A percentile compares a stretch with the other conserved stretches of the same genome.
Evolutionary conservation across 2,797 vertebrate species (phyloP).

Genomic region (Enteromius radiatus): DNA sequence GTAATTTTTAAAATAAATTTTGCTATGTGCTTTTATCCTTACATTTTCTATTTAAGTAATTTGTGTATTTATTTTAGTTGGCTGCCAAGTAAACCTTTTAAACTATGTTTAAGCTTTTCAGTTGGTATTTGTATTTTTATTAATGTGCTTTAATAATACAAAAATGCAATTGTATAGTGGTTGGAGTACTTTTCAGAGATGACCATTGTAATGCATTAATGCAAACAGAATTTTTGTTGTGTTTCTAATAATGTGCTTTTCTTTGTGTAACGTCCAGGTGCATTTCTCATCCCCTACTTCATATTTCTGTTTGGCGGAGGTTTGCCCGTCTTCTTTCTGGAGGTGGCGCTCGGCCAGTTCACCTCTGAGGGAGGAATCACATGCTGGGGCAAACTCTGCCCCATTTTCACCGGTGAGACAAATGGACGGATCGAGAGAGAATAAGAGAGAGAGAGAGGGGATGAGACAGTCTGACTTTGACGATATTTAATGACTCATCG

Average conservation of each 20-base stretch:
- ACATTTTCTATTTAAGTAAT: background rate
- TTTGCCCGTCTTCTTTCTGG: constrained; percentile 97
- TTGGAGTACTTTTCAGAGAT: background rate
- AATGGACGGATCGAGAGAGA: background rate
- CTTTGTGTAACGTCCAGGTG: constrained; percentile 78
- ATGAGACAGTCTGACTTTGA: background rate
- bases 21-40: background rate
- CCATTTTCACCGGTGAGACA: constrained; percentile 95
- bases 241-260: background rate
- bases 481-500: constrained; percentile 11
- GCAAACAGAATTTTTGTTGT: background rate
- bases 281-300: constrained; percentile 98
- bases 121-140: background rate
- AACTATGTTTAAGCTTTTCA: background rate
- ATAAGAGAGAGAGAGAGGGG: background rate
- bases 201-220: background rate
- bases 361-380: constrained; percentile 99
- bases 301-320: constrained; percentile 99
- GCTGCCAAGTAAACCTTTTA: background rate
- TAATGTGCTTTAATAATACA: background rate
- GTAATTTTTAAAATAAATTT: background rate
- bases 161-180: background rate
- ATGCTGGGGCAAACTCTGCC: constrained; percentile 98
- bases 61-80: background rate
- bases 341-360: constrained; percentile 97